phyloP scores from a whole-genome alignment of 2,888 invertebrate species.

The Crocallis elinguaria region DNA sequence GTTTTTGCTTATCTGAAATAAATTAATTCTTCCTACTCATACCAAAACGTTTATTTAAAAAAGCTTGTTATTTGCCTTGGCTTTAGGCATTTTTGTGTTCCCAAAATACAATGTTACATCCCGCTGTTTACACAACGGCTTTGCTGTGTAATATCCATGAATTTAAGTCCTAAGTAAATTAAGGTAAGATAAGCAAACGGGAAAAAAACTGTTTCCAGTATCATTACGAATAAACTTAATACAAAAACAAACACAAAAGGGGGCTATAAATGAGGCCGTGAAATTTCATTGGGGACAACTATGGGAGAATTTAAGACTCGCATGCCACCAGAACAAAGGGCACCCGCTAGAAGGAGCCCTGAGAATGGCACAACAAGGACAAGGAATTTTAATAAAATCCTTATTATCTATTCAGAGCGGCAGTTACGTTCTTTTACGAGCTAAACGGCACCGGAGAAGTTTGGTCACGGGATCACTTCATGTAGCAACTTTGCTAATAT shows the following conservation, averaged over 20 bases:
- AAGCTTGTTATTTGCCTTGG: constrained; percentile 4
- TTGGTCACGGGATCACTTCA: constrained; percentile 60
- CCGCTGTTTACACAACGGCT: constrained; percentile 11
- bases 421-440: constrained; percentile 79
- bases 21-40: too few relatives aligned
- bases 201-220: constrained; percentile 43
- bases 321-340: constrained; percentile 72
- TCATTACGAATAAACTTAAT: constrained; percentile 48
- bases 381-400: constrained; percentile 83
- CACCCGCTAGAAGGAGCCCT: constrained; percentile 51
- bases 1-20: too few relatives aligned
- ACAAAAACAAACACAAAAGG: constrained; percentile 57
- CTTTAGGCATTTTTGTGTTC: background rate
- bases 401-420: constrained; percentile 81
- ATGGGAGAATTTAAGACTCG: constrained; percentile 61
- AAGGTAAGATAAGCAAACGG: constrained; percentile 42
- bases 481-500: constrained; percentile 70
- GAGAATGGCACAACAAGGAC: constrained; percentile 74
- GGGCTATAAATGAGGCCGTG: constrained; percentile 56
- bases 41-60: constrained; percentile 4
- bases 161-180: constrained; percentile 36
- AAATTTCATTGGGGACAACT: constrained; percentile 64
- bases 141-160: constrained; percentile 23
- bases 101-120: background rate
- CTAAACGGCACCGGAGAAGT: constrained; percentile 63